These are phyloP conservation scores for Percina caprodes DNA, from an alignment of 2,113 vertebrate genomes.

Conservation along the genomic window DNA sequence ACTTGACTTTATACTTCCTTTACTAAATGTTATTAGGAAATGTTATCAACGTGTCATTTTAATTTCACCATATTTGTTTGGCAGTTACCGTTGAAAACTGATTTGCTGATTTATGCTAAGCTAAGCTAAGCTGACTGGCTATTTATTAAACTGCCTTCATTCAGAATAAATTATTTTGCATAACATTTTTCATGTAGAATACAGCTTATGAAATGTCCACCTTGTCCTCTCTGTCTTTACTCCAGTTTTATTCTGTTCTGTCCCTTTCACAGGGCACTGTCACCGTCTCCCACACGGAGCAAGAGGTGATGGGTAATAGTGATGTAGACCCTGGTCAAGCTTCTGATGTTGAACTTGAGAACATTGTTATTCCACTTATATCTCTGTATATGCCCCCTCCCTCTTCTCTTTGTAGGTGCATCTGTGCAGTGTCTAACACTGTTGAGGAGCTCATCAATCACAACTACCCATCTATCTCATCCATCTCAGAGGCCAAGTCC, in stretches of 20 bases:
- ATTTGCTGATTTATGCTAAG: not conserved
- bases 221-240: not conserved
- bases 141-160: not conserved
- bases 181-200: not conserved
- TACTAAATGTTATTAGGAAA: no score
- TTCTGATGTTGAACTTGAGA: slow-evolving; percentile 34
- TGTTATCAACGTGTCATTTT: no score
- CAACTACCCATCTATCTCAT: slow-evolving; percentile 52
- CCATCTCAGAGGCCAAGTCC: slow-evolving; percentile 57
- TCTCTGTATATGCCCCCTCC: not conserved
- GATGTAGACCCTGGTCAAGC: slow-evolving; percentile 20
- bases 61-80: no score
- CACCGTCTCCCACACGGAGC: not conserved
- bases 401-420: slow-evolving; percentile 6
- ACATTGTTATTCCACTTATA: slow-evolving; percentile 8
- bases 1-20: no score
- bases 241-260: not conserved
- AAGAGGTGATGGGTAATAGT: not conserved
- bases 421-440: slow-evolving; percentile 42
- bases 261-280: slow-evolving; percentile 12
- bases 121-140: not conserved
- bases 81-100: no score
- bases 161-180: not conserved
- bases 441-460: slow-evolving; percentile 67
- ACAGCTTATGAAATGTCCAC: not conserved